phyloP scores from a whole-genome alignment of 2,113 vertebrate genomes.

The Misgurnus anguillicaudatus region DNA sequence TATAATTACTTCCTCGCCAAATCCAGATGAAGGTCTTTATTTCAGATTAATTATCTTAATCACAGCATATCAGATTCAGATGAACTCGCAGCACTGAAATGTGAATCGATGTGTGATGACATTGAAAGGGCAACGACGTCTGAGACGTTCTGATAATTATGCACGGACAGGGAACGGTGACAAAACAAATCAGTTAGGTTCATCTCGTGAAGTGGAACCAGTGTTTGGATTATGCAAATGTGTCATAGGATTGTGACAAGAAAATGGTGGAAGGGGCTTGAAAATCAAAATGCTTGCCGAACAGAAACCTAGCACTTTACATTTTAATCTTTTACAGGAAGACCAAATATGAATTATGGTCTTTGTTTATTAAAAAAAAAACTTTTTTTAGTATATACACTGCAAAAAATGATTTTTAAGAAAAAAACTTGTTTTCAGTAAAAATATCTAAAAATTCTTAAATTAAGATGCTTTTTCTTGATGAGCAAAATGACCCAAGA shows the following conservation, averaged over 20 bases:
- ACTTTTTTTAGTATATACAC: too few species aligned
- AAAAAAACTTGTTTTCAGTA: too few species aligned
- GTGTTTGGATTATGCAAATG: conserved; percentile 20
- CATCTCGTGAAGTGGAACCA: conserved; percentile 22
- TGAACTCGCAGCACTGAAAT: conserved; percentile 16
- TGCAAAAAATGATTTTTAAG: too few species aligned
- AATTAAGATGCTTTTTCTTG: too few species aligned
- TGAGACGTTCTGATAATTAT: conserved; percentile 35
- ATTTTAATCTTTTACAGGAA: neutral
- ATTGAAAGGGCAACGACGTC: conserved; percentile 34
- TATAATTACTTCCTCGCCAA: conserved; percentile 49
- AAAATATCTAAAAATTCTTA: too few species aligned
- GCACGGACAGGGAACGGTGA: conserved; percentile 22
- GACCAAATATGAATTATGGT: too few species aligned
- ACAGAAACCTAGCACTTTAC: neutral
- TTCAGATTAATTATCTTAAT: conserved; percentile 52
- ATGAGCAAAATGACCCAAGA: too few species aligned
- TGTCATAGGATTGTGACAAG: neutral
- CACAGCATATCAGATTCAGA: conserved; percentile 46
- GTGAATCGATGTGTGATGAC: conserved; percentile 46
- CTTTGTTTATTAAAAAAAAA: too few species aligned
- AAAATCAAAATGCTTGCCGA: conserved; percentile 2
- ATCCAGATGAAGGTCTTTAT: conserved; percentile 42
- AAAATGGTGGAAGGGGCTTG: neutral
- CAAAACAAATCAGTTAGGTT: conserved; percentile 37